Base-by-base conservation (phyloP, 2,797 vertebrate genomes). In the Hozukius guyotensis region DNA sequence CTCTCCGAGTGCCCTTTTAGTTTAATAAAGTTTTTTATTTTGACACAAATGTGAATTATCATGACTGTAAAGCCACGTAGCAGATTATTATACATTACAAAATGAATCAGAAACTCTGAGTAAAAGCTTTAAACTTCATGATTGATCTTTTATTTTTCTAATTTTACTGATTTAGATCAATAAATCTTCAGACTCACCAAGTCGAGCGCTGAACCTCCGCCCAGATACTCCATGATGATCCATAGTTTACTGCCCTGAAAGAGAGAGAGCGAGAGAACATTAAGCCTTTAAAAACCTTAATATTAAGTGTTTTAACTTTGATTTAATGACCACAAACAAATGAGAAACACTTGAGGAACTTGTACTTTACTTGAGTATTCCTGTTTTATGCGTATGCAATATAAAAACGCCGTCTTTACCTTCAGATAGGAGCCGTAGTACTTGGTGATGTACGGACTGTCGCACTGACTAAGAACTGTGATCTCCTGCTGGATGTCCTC, bases 401-500 rank as follows among this genome's bases (percentile, higher is more conserved):
- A 38, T 38, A 38, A 42, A 42, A 42, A 14, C 38, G 38, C 0
- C 18, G 16, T 49, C 8, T 20, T 49, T 8, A 59, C 98, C 97
- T 99, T 99, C 87, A 99, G 96, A 87, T 99, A 99, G 75, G 98
- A 99, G 81, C 98, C 98, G 72, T 96, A 99, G 91, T 99, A 99
- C 89, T 98, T 99, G 87, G 98, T 99, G 92, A 99, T 97, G 59
- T 97, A 98, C 1, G 98, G 98, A 66, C 98, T 99, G 96, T 99
- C 98, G 14, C 98, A 99, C 93, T 99, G 98, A 92, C 98, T 99
- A 87, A 99, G 96, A 52, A 99, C 98, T 1, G 98, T 99, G 93
- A 99, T 99, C 94, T 99, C 98, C 93, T 99, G 98, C 81, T 99
- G 98, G 93, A 99, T 98, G 94, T 99, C 98, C 94, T 99, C 98